phyloP scores from a whole-genome alignment of 2,113 vertebrate genomes.

The Cheirogaleus medius region DNA sequence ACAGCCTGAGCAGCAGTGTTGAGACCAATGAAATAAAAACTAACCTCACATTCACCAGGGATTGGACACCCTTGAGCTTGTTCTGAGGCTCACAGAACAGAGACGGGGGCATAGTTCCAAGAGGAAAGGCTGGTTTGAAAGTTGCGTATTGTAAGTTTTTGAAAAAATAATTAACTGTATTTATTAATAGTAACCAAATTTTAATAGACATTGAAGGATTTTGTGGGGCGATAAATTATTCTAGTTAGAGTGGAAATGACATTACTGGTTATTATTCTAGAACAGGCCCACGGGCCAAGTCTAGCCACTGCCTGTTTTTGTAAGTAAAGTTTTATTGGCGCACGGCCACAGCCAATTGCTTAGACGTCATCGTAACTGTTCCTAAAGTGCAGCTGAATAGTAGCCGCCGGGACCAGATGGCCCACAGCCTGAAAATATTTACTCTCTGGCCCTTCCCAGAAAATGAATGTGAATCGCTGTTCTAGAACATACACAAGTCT shows the following conservation, averaged over 20 bases:
- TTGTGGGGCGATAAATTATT: background rate
- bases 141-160: background rate
- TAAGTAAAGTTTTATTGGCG: background rate
- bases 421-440: background rate
- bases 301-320: background rate
- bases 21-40: background rate
- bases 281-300: background rate
- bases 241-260: background rate
- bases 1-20: background rate
- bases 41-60: background rate
- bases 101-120: accelerated
- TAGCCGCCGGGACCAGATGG: background rate
- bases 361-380: accelerated
- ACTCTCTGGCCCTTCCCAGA: background rate
- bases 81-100: background rate
- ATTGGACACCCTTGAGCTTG: background rate
- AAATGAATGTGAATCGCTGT: background rate
- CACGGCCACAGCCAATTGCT: background rate
- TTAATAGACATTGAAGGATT: background rate
- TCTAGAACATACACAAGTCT: background rate
- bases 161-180: background rate
- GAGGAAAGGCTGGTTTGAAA: background rate
- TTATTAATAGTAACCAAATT: background rate
- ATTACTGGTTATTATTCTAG: background rate
- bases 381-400: background rate